These are phyloP conservation scores for Camarhynchus parvulus DNA, from an alignment of 2,113 vertebrate genomes.

Conservation along the genomic window DNA sequence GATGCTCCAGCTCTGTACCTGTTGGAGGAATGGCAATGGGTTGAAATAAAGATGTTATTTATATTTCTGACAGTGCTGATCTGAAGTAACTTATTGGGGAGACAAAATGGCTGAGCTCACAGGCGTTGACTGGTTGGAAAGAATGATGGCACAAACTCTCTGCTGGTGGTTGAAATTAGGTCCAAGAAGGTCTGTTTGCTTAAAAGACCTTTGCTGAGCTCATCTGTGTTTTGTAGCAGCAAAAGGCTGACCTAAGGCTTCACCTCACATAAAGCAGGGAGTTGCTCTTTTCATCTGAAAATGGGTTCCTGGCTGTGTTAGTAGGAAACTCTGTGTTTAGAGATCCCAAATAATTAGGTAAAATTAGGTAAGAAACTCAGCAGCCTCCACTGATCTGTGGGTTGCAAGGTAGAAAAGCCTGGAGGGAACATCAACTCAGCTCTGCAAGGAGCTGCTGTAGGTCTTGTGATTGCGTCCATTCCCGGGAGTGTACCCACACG, in stretches of 20 bases:
- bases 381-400: not conserved
- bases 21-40: not conserved
- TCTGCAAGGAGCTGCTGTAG: not conserved
- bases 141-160: not conserved
- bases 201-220: constrained; percentile 30
- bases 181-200: not conserved
- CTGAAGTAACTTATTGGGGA: not conserved
- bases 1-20: not conserved
- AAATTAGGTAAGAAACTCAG: not conserved
- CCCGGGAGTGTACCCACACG: not conserved
- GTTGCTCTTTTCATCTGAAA: not conserved
- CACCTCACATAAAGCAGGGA: not conserved
- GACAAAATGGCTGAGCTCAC: constrained; percentile 21
- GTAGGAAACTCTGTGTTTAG: not conserved
- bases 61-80: not conserved
- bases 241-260: not conserved
- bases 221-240: not conserved
- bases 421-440: not conserved
- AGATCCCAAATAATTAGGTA: not conserved
- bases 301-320: not conserved
- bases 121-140: not conserved
- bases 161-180: not conserved
- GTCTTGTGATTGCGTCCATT: too few species aligned
- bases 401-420: not conserved
- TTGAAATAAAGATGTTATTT: constrained; percentile 10